Percentiles rank a stretch among this genome's conserved stretches.
phyloP scores from a whole-genome alignment of 1,140 invertebrate species.

The Drosophila lacertosa region DNA sequence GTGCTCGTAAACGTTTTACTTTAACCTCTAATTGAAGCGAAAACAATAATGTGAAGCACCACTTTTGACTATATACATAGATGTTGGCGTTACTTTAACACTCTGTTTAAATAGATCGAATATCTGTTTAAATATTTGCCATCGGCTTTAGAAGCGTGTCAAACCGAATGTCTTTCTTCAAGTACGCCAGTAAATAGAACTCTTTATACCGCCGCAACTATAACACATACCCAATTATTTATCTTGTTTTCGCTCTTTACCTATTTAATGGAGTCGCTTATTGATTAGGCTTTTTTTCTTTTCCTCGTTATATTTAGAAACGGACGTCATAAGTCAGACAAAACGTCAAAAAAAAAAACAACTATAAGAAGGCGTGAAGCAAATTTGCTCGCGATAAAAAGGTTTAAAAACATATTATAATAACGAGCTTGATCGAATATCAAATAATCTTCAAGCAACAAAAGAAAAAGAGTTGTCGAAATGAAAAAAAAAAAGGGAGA shows the following conservation, averaged over 20 bases:
- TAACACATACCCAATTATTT: not conserved
- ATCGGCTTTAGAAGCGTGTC: not conserved
- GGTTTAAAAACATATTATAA: not conserved
- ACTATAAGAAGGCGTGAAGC: constrained; percentile 32
- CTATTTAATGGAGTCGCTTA: constrained; percentile 1
- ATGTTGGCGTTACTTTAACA: not conserved
- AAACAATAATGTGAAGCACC: not conserved
- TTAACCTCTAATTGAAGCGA: not conserved
- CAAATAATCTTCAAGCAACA: not conserved
- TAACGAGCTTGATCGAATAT: not conserved
- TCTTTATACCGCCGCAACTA: not conserved
- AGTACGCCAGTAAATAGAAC: not conserved
- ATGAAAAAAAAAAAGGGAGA: too few species aligned
- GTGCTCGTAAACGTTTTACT: constrained; percentile 4
- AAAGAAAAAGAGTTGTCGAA: too few species aligned
- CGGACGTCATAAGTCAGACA: constrained; percentile 37
- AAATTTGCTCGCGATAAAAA: constrained; percentile 60
- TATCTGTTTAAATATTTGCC: constrained; percentile 28
- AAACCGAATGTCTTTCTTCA: not conserved
- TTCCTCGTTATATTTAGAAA: constrained; percentile 34
- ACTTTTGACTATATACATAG: not conserved
- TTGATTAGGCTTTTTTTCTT: constrained; percentile 24
- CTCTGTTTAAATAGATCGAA: constrained; percentile 12
- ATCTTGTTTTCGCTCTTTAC: not conserved
- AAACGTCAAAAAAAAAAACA: constrained; percentile 35